These are phyloP conservation scores for Numenius phaeopus DNA, from an alignment of 2,797 vertebrate genomes.

Conservation along the genomic window DNA sequence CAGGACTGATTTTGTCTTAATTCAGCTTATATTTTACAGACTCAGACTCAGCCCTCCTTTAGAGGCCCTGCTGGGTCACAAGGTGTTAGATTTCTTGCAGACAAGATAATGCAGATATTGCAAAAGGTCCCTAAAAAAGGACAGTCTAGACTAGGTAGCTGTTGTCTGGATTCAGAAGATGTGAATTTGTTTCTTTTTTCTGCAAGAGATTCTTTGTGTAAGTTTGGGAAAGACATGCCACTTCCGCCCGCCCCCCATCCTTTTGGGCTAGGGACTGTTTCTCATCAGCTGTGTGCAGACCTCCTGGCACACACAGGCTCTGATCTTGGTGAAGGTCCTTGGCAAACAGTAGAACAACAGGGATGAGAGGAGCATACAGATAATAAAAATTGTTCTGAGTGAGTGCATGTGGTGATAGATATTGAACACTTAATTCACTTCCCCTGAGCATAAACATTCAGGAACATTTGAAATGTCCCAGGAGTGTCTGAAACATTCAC, in stretches of 20 bases:
- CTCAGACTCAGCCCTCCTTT: background rate
- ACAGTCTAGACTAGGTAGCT: background rate
- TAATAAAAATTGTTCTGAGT: background rate
- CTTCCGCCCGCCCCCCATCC: fast-evolving
- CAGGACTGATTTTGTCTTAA: slow-evolving; percentile 39
- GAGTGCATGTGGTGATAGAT: background rate
- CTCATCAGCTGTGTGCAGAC: background rate
- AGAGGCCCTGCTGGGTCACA: background rate
- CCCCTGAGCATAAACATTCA: background rate
- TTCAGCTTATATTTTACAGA: slow-evolving; percentile 38
- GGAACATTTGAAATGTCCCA: background rate
- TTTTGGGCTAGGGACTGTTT: background rate
- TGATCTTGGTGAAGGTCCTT: background rate
- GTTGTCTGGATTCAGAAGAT: background rate
- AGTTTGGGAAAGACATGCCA: background rate
- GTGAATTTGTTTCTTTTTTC: background rate
- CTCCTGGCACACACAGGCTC: background rate
- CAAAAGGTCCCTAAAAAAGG: background rate
- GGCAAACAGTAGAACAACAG: background rate
- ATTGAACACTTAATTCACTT: background rate
- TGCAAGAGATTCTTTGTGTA: background rate
- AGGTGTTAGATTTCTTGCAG: background rate
- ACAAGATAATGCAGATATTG: background rate
- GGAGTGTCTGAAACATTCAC: background rate
- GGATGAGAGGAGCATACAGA: background rate